Base-by-base conservation (phyloP, 2,888 invertebrate genomes). In the Synergus gifuensis region DNA sequence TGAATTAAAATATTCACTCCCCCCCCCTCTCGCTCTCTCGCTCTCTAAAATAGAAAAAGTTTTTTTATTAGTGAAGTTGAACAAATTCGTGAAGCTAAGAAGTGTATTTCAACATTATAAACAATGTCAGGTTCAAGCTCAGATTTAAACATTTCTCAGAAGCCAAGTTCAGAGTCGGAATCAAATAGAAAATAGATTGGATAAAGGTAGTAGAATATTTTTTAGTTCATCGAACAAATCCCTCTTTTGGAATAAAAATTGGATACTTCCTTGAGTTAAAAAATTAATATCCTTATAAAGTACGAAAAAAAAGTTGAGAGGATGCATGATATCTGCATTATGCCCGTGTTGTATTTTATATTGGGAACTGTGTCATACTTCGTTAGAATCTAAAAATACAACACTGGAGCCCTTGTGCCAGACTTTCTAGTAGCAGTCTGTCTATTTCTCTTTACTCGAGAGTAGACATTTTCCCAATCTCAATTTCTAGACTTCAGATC, bases 361-460 rank as follows among this genome's bases (percentile, higher is more conserved):
- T 86, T 84, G 82, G 83, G 83, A 87, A 87, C 84, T 87, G 88
- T 84, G 85, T 88, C 87, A 83, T 85, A 86, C 81, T 83, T 83
- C 78, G 84, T 87, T 85, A 76, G 78, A 80, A 80, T 87, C 86
- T 89, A 89, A 86, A 88, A 88, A 89, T 88, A 89, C 81, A 85
- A 76, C 81, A 86, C 81, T 88, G 85, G 87, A 89, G 83, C 85
- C 86, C 85, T 88, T 86, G 85, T 86, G 87, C 85, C 85, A 87
- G 85, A 84, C 83, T 84, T 87, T 77, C 85, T 84, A 80, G 76
- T 83, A 82, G 73, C 77, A 81, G 60, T 40, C 49, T 49, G 36
- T 80, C 80, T 81, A 76, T 79, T 77, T 81, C 79, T 81, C 78
- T 82, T 82, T 77, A 76, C 76, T 77, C 77, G 40, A 77, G 80